phyloP scores from a whole-genome alignment of 2,113 vertebrate genomes.

The Tragulus kanchil region DNA sequence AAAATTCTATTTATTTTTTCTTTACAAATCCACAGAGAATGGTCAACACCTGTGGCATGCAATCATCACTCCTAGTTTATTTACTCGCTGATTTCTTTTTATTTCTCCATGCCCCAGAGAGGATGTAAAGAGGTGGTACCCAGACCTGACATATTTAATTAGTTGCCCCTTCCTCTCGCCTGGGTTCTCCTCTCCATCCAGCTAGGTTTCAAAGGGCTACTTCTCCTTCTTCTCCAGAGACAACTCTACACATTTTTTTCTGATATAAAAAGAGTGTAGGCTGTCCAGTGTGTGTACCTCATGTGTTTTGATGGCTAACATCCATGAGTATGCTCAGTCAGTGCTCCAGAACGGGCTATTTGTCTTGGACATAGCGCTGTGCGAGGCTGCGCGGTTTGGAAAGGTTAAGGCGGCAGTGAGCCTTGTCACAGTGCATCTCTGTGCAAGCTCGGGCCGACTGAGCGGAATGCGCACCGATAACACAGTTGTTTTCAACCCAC shows the following conservation, averaged over 20 bases:
- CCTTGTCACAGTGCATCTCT: constrained; percentile 65
- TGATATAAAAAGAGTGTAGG: constrained; percentile 46
- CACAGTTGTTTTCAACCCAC: constrained; percentile 30
- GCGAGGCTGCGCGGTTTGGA: constrained; percentile 69
- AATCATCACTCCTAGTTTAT: neutral
- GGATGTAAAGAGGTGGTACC: neutral
- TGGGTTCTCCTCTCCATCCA: neutral
- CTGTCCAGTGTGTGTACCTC: constrained; percentile 47
- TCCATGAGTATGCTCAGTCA: constrained; percentile 72
- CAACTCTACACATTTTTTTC: constrained; percentile 9
- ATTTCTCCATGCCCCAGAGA: neutral
- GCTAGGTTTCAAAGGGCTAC: neutral
- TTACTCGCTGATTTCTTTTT: neutral
- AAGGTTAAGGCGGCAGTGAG: constrained; percentile 56
- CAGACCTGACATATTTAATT: neutral
- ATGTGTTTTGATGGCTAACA: constrained; percentile 69
- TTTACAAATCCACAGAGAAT: constrained; percentile 18
- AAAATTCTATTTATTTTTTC: neutral
- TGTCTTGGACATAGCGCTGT: constrained; percentile 72
- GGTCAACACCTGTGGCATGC: neutral
- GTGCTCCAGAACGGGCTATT: constrained; percentile 73
- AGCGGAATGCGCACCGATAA: constrained; percentile 71
- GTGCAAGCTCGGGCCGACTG: neutral
- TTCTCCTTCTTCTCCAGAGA: neutral
- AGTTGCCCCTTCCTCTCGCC: neutral